Percentiles rank a stretch among this genome's conserved stretches.
These are phyloP conservation scores for Manis javanica DNA, from an alignment of 2,797 vertebrate species.

Conservation along the genomic window DNA sequence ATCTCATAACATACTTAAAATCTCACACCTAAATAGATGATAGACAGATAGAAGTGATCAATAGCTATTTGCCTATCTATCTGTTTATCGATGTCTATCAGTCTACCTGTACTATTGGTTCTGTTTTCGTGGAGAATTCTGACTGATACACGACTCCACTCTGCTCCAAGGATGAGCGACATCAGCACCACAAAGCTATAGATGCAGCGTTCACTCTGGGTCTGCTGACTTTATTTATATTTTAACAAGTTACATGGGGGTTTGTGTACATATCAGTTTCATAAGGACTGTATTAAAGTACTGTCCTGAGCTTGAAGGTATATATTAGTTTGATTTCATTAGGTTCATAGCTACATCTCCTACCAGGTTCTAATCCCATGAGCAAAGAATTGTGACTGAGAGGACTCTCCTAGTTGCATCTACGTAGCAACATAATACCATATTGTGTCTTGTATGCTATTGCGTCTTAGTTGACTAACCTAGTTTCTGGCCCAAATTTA, in stretches of 20 bases:
- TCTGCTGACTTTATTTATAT: background rate
- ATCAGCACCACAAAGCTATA: background rate
- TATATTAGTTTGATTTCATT: background rate
- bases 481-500: background rate
- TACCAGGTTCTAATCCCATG: background rate
- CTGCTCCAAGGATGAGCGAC: too few relatives aligned
- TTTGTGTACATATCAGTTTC: background rate
- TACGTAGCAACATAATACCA: background rate
- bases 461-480: background rate
- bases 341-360: background rate
- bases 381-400: background rate
- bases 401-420: background rate
- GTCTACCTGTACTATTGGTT: background rate
- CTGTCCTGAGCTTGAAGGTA: background rate
- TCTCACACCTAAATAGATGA: background rate
- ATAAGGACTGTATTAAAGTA: background rate
- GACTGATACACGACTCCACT: background rate
- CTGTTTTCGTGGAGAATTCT: background rate
- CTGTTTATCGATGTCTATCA: background rate
- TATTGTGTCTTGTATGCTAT: background rate
- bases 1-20: background rate
- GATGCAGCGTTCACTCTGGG: background rate
- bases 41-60: background rate
- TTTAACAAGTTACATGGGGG: background rate
- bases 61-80: background rate